Evolutionary conservation across 2,888 invertebrate genomes (phyloP).

Genomic region (Tuberolachnus salignus): DNA sequence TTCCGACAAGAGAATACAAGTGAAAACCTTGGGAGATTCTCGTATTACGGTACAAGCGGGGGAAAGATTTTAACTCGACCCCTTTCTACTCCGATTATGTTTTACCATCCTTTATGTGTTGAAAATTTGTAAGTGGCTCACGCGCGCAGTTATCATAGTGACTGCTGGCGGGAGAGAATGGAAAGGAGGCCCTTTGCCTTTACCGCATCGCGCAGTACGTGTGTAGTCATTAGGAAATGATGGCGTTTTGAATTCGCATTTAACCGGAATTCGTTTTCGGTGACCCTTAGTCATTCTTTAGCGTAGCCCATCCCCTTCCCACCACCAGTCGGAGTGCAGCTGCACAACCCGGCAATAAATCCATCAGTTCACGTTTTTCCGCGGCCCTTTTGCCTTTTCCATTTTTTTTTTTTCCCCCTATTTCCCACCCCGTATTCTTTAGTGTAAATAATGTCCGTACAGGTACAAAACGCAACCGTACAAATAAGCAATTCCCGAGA

Average conservation of each 20-base stretch:
- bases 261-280: slow-evolving; percentile 49
- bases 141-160: slow-evolving; percentile 44
- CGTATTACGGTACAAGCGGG: neutral
- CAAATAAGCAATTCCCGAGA: neutral
- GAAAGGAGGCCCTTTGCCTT: slow-evolving; percentile 2
- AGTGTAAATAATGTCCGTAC: slow-evolving; percentile 25
- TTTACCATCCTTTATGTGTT: slow-evolving; percentile 22
- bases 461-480: neutral
- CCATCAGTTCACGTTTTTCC: slow-evolving; percentile 27
- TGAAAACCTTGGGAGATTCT: slow-evolving; percentile 14
- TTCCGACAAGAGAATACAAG: slow-evolving; percentile 15
- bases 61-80: slow-evolving; percentile 27
- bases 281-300: slow-evolving; percentile 40
- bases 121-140: slow-evolving; percentile 55
- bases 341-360: slow-evolving; percentile 39
- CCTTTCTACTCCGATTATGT: slow-evolving; percentile 32
- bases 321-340: neutral
- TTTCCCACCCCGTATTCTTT: no score
- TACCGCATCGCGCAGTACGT: neutral
- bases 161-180: neutral
- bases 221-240: slow-evolving; percentile 49
- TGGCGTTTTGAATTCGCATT: slow-evolving; percentile 43
- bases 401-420: neutral
- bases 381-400: neutral
- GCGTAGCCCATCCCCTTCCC: no score